Evolutionary conservation across 2,113 vertebrate species (phyloP).

Genomic region (Chiloscyllium plagiosum): DNA sequence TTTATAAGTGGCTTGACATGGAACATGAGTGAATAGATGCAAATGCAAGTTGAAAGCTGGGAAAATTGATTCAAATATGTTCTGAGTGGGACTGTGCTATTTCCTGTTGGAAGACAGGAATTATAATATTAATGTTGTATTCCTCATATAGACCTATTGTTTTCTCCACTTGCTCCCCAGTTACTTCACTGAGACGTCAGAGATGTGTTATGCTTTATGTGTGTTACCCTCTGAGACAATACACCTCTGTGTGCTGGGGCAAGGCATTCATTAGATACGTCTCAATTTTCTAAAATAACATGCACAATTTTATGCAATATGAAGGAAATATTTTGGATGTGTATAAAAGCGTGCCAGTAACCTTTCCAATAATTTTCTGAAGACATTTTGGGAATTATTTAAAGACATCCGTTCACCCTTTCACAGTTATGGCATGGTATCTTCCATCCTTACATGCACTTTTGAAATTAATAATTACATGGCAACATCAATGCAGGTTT

Average conservation of each 20-base stretch:
- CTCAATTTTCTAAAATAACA: no score
- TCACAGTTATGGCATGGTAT: background rate
- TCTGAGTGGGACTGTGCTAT: background rate
- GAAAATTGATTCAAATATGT: background rate
- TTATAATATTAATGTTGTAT: background rate
- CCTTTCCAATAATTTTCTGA: background rate
- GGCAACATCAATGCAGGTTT: background rate
- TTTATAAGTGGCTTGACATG: conserved; percentile 1
- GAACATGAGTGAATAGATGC: background rate
- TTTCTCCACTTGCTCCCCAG: conserved; percentile 8
- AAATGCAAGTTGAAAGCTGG: conserved; percentile 11
- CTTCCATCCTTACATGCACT: conserved; percentile 29
- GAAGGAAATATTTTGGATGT: background rate
- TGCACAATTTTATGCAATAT: background rate
- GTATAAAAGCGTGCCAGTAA: background rate
- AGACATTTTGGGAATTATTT: background rate
- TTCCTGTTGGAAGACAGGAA: conserved; percentile 12
- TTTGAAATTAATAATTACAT: conserved; percentile 13
- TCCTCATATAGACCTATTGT: background rate
- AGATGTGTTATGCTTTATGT: conserved; percentile 3
- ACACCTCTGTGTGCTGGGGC: background rate
- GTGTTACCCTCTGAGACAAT: background rate
- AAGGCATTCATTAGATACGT: background rate
- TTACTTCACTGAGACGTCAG: background rate
- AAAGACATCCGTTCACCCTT: background rate